phyloP scores from a whole-genome alignment of 2,797 vertebrate genomes.

The Pangasius macronema region DNA sequence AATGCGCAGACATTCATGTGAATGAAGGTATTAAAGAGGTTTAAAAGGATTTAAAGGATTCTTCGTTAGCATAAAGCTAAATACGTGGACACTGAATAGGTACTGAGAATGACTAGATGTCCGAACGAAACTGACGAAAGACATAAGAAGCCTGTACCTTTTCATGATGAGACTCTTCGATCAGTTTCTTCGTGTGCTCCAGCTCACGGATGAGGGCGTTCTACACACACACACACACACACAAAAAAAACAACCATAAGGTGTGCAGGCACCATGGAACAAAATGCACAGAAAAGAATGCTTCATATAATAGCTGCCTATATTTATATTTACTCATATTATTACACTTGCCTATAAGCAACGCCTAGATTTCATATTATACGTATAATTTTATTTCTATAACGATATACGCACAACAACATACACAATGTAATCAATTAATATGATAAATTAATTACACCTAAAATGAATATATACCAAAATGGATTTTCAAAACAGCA shows the following conservation, averaged over 20 bases:
- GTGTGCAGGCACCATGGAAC: not conserved
- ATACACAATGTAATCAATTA: not conserved
- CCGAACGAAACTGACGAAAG: not conserved
- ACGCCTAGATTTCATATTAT: not conserved
- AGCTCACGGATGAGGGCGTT: conserved; percentile 91
- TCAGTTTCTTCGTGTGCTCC: conserved; percentile 88
- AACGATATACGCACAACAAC: not conserved
- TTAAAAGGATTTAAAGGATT: not conserved
- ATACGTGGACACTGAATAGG: not conserved
- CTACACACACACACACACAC: conserved; percentile 66
- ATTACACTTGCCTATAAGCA: not conserved
- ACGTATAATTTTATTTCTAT: not conserved
- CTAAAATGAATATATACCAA: not conserved
- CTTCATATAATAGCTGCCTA: not conserved
- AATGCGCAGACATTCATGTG: not conserved
- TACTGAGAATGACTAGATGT: not conserved
- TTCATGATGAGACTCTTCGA: conserved; percentile 95
- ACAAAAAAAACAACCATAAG: not conserved
- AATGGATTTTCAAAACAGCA: conserved; percentile 1
- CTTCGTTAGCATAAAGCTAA: not conserved
- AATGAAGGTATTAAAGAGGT: conserved; percentile 9
- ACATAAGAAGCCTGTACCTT: conserved; percentile 76
- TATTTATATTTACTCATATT: not conserved
- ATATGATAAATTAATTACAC: not conserved
- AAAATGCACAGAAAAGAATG: not conserved